A percentile compares a stretch with the other conserved stretches of the same genome.
Conservation (phyloP, 1,140 invertebrate species). For the Conus ventricosus region DNA sequence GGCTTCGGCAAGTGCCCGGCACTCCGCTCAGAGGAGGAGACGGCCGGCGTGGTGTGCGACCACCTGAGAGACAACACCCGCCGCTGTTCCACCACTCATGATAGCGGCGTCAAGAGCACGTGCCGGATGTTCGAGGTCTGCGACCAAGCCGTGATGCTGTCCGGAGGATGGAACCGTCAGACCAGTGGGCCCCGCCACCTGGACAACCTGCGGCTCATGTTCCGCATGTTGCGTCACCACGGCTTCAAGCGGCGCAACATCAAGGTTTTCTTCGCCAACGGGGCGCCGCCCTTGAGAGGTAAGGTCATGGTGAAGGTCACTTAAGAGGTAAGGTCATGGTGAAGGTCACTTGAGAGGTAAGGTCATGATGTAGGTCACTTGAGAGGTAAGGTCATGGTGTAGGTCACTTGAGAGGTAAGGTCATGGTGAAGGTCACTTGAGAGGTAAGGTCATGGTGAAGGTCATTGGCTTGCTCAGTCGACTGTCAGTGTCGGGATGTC, state of each 20-base stretch:
- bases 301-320: conserved; percentile 36
- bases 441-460: conserved; percentile 53
- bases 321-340: conserved; percentile 57
- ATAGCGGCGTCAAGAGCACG: conserved; percentile 71
- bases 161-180: conserved; percentile 78
- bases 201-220: conserved; percentile 72
- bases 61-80: conserved; percentile 76
- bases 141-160: conserved; percentile 78
- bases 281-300: conserved; percentile 64
- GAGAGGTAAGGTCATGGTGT: conserved; percentile 53
- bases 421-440: conserved; percentile 22
- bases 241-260: conserved; percentile 77
- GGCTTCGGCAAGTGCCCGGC: conserved; percentile 75
- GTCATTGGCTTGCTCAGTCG: too few species aligned
- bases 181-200: conserved; percentile 68
- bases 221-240: conserved; percentile 74
- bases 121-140: conserved; percentile 78
- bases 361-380: conserved; percentile 33
- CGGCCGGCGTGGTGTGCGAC: conserved; percentile 74
- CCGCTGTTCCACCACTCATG: conserved; percentile 75
- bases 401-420: conserved; percentile 57
- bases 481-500: too few species aligned
- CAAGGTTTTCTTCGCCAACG: conserved; percentile 79
- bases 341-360: conserved; percentile 53
- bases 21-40: conserved; percentile 72